Evolutionary conservation across 2,888 invertebrate species (phyloP).

Genomic region (Clanis bilineata): DNA sequence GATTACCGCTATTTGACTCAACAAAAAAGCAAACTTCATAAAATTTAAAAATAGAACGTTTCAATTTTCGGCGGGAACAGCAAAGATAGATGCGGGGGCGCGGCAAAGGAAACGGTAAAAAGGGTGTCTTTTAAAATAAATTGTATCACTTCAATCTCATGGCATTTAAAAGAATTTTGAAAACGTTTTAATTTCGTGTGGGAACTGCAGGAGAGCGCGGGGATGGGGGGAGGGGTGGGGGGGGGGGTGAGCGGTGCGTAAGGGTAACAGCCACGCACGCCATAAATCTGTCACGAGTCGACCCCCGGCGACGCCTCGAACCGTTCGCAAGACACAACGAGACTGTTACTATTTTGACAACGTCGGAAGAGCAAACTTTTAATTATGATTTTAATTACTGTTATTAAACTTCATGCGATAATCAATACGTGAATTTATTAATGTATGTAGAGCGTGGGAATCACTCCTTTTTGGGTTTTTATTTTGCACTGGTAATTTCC

Average conservation of each 20-base stretch:
- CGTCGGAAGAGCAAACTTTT: conserved; percentile 17
- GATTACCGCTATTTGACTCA: too few species aligned
- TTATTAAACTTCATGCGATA: background rate
- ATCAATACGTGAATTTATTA: background rate
- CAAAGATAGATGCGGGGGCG: conserved; percentile 27
- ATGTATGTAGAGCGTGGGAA: background rate
- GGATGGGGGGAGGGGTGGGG: conserved; percentile 18
- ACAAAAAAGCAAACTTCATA: background rate
- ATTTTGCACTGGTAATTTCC: too few species aligned
- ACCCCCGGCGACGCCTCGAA: conserved; percentile 64
- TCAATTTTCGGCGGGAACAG: conserved; percentile 8
- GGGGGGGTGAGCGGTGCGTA: conserved; percentile 44
- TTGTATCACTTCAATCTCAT: conserved; percentile 49
- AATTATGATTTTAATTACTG: background rate
- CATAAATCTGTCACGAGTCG: conserved; percentile 72
- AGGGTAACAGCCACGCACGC: conserved; percentile 67
- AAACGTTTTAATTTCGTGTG: conserved; percentile 64
- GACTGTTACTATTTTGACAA: conserved; percentile 35
- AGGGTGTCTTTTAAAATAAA: conserved; percentile 26
- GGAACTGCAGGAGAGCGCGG: conserved; percentile 22
- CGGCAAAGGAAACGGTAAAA: conserved; percentile 30
- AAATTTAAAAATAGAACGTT: conserved; percentile 2
- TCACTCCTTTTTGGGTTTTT: background rate
- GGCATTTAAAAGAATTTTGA: conserved; percentile 55
- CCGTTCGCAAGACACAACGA: conserved; percentile 51